phyloP scores from a whole-genome alignment of 2,888 invertebrate species.

The Erebia aethiops region DNA sequence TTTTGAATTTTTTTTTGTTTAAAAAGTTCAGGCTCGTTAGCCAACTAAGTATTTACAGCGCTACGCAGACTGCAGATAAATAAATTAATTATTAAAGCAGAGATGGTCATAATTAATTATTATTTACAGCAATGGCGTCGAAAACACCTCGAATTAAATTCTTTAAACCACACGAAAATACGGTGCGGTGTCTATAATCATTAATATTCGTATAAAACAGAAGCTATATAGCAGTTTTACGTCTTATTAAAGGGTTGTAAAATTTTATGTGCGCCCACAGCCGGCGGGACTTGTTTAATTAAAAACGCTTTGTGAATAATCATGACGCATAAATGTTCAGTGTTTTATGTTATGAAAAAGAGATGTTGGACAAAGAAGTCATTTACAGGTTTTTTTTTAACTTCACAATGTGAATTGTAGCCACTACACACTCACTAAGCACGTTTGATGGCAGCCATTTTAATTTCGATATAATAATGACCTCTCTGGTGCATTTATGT shows the following conservation, averaged over 20 bases:
- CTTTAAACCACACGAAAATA: constrained; percentile 53
- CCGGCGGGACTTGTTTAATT: constrained; percentile 73
- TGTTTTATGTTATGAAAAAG: constrained; percentile 35
- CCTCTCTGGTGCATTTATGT: background rate
- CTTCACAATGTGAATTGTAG: background rate
- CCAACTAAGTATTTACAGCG: background rate
- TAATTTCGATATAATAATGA: background rate
- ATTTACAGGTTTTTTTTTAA: constrained; percentile 17
- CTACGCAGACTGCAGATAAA: constrained; percentile 11
- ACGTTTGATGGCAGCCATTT: background rate
- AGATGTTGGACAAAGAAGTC: constrained; percentile 19
- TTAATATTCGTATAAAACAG: constrained; percentile 76
- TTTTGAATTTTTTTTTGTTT: background rate
- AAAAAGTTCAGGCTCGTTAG: background rate
- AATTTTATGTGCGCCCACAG: constrained; percentile 74
- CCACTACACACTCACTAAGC: background rate
- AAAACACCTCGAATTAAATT: constrained; percentile 35
- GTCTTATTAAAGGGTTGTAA: constrained; percentile 81
- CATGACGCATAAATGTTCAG: constrained; percentile 70
- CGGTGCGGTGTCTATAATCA: constrained; percentile 70
- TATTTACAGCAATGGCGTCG: constrained; percentile 18
- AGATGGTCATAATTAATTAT: constrained; percentile 14
- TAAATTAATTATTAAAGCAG: constrained; percentile 9
- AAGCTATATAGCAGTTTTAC: constrained; percentile 71
- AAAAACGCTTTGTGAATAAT: constrained; percentile 80